Percentiles rank a stretch among this genome's conserved stretches.
These are phyloP conservation scores for Gastrophysa polygoni DNA, from an alignment of 2,888 invertebrate species.

Conservation along the genomic window DNA sequence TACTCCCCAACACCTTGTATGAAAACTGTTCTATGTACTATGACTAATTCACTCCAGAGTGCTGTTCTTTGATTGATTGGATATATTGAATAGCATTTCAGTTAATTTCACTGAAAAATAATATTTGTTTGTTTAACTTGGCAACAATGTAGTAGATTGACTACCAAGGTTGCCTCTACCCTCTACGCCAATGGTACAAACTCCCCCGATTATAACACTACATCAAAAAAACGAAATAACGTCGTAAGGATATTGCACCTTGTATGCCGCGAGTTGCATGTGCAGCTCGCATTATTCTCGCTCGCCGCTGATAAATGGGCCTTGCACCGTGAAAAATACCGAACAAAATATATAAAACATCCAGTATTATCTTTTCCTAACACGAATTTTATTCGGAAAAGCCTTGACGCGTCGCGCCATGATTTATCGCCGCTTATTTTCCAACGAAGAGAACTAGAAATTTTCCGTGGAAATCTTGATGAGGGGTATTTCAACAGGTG, in stretches of 20 bases:
- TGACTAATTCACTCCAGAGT: no score
- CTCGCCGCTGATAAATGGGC: slow-evolving; percentile 41
- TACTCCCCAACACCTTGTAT: no score
- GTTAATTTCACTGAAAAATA: no score
- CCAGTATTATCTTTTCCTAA: slow-evolving; percentile 45
- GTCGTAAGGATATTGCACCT: slow-evolving; percentile 50
- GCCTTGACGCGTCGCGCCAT: slow-evolving; percentile 30
- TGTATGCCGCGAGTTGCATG: slow-evolving; percentile 49
- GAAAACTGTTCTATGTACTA: no score
- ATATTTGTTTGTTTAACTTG: no score
- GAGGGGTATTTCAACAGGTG: slow-evolving; percentile 13
- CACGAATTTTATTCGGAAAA: slow-evolving; percentile 47
- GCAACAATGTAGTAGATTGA: no score
- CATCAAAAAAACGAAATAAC: slow-evolving; percentile 47
- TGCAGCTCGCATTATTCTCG: slow-evolving; percentile 47
- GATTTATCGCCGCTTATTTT: slow-evolving; percentile 15
- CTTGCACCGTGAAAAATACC: slow-evolving; percentile 46
- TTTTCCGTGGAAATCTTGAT: neutral
- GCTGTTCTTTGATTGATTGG: no score
- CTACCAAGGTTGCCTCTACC: no score
- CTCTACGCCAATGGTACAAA: slow-evolving; percentile 17
- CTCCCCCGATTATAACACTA: slow-evolving; percentile 44
- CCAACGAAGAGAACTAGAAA: neutral
- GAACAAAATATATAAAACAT: slow-evolving; percentile 48
- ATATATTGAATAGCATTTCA: no score